Evolutionary conservation across 2,888 invertebrate genomes (phyloP).

Genomic region (Pterobdella sp.): DNA sequence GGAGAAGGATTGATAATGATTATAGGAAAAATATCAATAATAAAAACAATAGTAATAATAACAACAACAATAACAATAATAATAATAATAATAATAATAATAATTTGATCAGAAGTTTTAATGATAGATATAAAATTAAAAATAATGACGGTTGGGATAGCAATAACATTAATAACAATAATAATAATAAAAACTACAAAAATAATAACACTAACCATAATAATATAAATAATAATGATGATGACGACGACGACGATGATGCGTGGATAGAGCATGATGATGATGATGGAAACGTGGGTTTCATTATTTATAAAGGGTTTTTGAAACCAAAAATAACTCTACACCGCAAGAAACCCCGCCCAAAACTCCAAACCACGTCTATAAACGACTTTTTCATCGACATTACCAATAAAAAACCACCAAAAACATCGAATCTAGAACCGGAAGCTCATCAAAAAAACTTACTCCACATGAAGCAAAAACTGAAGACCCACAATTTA

Average conservation of each 20-base stretch:
- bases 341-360: slow-evolving; percentile 1
- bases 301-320: background rate
- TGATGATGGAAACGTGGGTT: background rate
- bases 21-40: background rate
- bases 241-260: background rate
- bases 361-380: background rate
- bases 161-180: background rate
- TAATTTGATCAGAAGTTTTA: background rate
- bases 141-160: background rate
- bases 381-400: slow-evolving; percentile 1
- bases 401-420: too few relatives aligned
- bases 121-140: background rate
- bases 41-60: background rate
- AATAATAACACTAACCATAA: background rate
- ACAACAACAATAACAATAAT: background rate
- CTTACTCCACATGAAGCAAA: too few relatives aligned
- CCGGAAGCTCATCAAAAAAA: too few relatives aligned
- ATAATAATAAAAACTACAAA: background rate
- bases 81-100: slow-evolving; percentile 8
- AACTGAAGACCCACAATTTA: background rate
- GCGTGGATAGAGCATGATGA: background rate
- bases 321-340: background rate
- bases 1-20: too few relatives aligned
- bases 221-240: slow-evolving; percentile 1
- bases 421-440: too few relatives aligned